Percentiles rank a stretch among this genome's conserved stretches.
phyloP scores from a whole-genome alignment of 1,140 invertebrate species.

The Oppia nitens region DNA sequence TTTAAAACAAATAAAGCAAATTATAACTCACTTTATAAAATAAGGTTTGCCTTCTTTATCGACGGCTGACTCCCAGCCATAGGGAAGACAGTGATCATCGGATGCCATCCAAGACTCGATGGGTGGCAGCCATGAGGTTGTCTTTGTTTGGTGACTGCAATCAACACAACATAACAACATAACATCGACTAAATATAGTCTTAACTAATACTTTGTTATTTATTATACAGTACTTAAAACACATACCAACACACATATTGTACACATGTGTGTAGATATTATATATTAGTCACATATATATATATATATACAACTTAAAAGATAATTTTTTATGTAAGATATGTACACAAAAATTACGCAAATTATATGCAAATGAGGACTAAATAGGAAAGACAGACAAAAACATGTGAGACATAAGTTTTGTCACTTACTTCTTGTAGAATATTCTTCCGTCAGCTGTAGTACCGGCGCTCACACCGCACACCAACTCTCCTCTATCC shows the following conservation, averaged over 20 bases:
- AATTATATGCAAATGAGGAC: neutral
- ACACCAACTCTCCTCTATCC: too few relatives aligned
- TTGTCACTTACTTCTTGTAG: neutral
- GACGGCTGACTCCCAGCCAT: constrained; percentile 70
- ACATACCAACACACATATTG: too few relatives aligned
- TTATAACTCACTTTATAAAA: constrained; percentile 66
- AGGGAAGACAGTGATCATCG: constrained; percentile 38
- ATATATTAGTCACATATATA: too few relatives aligned
- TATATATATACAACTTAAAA: neutral
- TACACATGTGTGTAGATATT: too few relatives aligned
- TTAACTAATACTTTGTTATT: too few relatives aligned
- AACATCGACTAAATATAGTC: too few relatives aligned
- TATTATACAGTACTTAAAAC: too few relatives aligned
- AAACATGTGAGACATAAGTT: neutral
- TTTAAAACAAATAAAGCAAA: neutral
- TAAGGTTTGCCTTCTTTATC: constrained; percentile 60
- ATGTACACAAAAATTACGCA: neutral
- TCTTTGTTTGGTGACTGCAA: constrained; percentile 52
- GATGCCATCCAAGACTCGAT: constrained; percentile 48
- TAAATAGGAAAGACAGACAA: neutral
- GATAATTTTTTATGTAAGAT: neutral
- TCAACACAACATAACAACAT: neutral
- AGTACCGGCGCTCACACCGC: neutral
- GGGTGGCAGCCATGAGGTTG: constrained; percentile 66
- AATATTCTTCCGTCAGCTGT: neutral